Conservation (phyloP, 2,888 invertebrate species). For the Orchesella flavescens region DNA sequence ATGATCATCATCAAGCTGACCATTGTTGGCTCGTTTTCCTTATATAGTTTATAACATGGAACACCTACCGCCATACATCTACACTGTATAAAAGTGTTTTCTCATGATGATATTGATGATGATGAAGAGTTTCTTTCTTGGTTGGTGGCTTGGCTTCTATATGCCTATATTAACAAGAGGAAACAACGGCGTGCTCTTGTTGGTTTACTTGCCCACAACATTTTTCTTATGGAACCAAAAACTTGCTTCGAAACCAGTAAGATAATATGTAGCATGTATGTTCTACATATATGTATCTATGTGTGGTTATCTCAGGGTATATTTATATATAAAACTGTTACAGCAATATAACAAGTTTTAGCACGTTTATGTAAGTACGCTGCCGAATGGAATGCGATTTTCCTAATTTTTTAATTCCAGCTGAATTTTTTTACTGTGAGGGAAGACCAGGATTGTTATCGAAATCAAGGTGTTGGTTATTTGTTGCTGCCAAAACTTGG, state of each 20-base stretch:
- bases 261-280: background rate
- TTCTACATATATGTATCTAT: background rate
- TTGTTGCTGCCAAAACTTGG: background rate
- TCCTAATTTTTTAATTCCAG: constrained; percentile 39
- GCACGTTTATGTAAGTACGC: background rate
- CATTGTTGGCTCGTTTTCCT: constrained; percentile 63
- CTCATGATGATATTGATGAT: background rate
- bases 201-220: background rate
- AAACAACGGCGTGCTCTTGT: background rate
- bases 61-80: constrained; percentile 28
- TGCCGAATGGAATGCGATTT: constrained; percentile 21
- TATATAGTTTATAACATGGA: constrained; percentile 51
- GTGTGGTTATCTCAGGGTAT: too few relatives aligned
- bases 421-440: constrained; percentile 15
- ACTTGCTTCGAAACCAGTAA: constrained; percentile 10
- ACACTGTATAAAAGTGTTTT: background rate
- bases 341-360: constrained; percentile 18
- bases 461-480: constrained; percentile 9
- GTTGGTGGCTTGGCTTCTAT: constrained; percentile 11
- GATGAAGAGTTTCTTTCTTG: background rate
- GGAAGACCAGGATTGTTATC: constrained; percentile 4
- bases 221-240: background rate
- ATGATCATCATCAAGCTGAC: constrained; percentile 62
- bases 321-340: constrained; percentile 5
- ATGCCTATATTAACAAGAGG: constrained; percentile 1